Conservation (phyloP, 2,113 vertebrate genomes). For the Myocastor coypus region DNA sequence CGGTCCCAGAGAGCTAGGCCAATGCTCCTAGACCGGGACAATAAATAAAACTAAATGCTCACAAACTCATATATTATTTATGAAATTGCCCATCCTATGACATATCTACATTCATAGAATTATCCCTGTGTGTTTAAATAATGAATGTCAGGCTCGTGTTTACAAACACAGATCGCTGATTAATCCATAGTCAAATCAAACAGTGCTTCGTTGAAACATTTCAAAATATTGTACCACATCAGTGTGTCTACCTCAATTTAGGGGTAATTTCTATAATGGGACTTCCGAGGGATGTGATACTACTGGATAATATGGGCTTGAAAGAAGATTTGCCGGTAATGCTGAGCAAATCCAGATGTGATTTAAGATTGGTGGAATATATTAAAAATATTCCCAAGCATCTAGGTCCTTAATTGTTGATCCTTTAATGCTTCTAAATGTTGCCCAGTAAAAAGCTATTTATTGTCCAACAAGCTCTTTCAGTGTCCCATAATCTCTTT, state of each 20-base stretch:
- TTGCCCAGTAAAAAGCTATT: constrained; percentile 51
- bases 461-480: constrained; percentile 20
- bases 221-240: constrained; percentile 23
- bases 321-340: constrained; percentile 50
- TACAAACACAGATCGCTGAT: constrained; percentile 69
- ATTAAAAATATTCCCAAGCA: constrained; percentile 44
- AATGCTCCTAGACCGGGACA: neutral
- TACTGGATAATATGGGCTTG: constrained; percentile 24
- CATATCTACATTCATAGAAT: constrained; percentile 56
- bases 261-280: neutral
- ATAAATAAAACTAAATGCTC: constrained; percentile 69
- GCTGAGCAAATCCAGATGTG: constrained; percentile 41
- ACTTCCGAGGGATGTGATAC: constrained; percentile 67
- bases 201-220: constrained; percentile 19
- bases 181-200: constrained; percentile 76
- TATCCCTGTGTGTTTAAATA: constrained; percentile 71
- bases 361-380: constrained; percentile 30
- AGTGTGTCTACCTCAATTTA: constrained; percentile 15
- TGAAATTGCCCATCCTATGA: constrained; percentile 61
- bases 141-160: constrained; percentile 66
- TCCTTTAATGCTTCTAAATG: constrained; percentile 42
- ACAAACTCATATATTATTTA: constrained; percentile 65
- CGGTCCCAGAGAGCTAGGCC: constrained; percentile 1
- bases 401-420: constrained; percentile 43
- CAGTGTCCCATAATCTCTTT: constrained; percentile 37